Percentiles rank a stretch among this genome's conserved stretches.
Conservation (phyloP, 2,113 vertebrate genomes). For the Bucco capensis region DNA sequence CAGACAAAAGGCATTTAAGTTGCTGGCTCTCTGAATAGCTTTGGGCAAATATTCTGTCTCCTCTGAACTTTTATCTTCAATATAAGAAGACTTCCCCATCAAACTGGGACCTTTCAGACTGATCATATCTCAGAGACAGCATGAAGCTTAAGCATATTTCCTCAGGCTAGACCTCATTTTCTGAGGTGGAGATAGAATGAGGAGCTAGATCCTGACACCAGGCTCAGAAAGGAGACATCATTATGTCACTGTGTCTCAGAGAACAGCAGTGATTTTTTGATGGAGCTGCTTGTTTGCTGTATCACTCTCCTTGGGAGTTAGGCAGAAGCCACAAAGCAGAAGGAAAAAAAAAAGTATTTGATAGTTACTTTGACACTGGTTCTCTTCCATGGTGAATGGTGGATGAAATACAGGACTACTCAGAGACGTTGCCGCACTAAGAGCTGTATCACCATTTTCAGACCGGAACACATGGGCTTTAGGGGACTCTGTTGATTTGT, state of each 20-base stretch:
- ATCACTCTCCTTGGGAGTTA: neutral
- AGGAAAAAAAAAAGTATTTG: neutral
- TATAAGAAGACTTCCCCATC: neutral
- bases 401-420: neutral
- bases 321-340: neutral
- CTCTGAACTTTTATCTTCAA: neutral
- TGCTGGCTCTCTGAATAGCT: neutral
- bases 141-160: neutral
- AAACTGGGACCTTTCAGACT: neutral
- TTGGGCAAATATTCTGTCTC: neutral
- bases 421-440: neutral
- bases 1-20: neutral
- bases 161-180: neutral
- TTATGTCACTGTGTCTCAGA: neutral
- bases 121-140: constrained; percentile 3
- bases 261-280: neutral
- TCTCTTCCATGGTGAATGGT: rapidly evolving
- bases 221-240: neutral
- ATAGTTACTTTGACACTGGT: neutral
- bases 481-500: neutral
- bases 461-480: neutral
- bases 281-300: neutral
- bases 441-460: neutral
- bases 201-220: neutral
- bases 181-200: neutral